Evolutionary conservation across 2,888 invertebrate genomes (phyloP).

Genomic region (Antheraea yamamai): DNA sequence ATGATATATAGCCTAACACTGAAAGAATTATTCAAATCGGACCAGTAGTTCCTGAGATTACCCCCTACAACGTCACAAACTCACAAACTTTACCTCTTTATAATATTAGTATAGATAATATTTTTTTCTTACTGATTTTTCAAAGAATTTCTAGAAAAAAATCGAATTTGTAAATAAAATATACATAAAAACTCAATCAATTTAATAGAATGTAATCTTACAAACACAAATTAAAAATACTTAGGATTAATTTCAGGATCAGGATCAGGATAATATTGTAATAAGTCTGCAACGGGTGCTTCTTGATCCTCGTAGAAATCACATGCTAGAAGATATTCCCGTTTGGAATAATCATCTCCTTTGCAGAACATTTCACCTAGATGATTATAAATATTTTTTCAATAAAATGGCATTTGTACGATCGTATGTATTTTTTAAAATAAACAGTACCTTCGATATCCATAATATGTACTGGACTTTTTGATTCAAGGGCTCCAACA

Average conservation of each 20-base stretch:
- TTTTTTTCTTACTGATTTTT: no score
- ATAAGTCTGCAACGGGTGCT: conserved; percentile 71
- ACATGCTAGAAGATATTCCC: conserved; percentile 72
- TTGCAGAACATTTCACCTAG: conserved; percentile 76
- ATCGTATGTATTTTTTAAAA: neutral
- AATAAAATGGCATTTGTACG: neutral
- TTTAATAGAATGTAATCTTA: no score
- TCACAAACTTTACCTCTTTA: no score
- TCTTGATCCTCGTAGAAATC: conserved; percentile 79
- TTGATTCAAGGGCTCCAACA: conserved; percentile 72
- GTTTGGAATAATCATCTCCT: conserved; percentile 75
- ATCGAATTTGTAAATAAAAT: no score
- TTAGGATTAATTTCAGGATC: conserved; percentile 70
- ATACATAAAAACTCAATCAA: no score
- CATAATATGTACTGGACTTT: conserved; percentile 68
- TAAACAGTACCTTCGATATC: conserved; percentile 63
- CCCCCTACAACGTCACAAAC: no score
- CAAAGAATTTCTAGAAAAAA: no score
- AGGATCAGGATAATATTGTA: conserved; percentile 75
- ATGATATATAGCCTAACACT: no score
- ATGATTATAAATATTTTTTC: conserved; percentile 22
- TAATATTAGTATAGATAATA: no score
- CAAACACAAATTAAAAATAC: neutral
- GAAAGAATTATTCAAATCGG: no score
- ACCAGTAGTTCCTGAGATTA: no score